Base-by-base conservation (phyloP, 2,888 invertebrate species). In the Metacarcinus magister region DNA sequence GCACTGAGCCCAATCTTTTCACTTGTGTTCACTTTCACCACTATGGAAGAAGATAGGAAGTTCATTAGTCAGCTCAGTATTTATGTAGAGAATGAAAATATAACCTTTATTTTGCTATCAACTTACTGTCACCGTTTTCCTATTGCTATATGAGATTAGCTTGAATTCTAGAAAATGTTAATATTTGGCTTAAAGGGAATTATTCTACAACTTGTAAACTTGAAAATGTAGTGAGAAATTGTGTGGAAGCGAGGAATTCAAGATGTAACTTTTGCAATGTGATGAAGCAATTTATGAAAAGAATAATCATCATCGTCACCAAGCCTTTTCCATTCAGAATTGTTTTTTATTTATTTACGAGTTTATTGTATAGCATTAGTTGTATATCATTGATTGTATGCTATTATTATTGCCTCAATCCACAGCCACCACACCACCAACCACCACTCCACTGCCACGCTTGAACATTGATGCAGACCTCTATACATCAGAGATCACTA, bases 401-500 rank as follows among this genome's bases (percentile, higher is more conserved):
- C 32, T n/a, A 39, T 19, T 93, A 3, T 46, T 0, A 28, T 10
- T 23, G 8, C 19, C 16, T 91, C n/a, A n/a, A 16, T 19, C 44
- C 92, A n/a, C 97, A 97, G 97, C 97, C 43, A 97, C 97, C 97
- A 98, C 97, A 97, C 97, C 96, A 97, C 97, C 97, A 96, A 98
- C 98, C 82, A 97, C 98, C 2, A 98, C 98, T 0, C 97, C 98
- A 87, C 98, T 98, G 0, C 98, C 98, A 0, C 98, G 98, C 97
- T 98, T 98, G 96, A 98, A 98, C 0, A 98, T 99, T 90, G 98
- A 99, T 97, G 98, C 99, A 0, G 98, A 98, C 95, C 97, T 99
- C 44, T 98, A 98, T 67, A 98, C 98, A 0, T 98, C 98, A 2
- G 98, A 98, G 97, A 98, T 98, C 0, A 99, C 99, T 97, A 98